Evolutionary conservation across 1,140 invertebrate species (phyloP), one percentile per base, ranked within the genome.

Genomic region (Lordiphosa stackelbergi): DNA sequence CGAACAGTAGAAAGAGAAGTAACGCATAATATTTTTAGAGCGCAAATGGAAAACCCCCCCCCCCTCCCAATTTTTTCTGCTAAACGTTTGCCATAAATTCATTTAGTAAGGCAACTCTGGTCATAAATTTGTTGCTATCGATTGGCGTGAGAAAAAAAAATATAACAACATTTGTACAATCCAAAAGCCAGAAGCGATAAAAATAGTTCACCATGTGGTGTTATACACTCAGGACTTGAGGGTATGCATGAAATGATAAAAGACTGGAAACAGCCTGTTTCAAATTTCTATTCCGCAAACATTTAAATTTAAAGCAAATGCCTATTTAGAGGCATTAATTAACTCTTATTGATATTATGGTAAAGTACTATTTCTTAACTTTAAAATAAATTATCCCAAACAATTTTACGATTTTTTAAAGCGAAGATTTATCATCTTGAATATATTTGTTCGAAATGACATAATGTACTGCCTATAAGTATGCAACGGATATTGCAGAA

Each of bases 51-150:
- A 49, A 40, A 28, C 37, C 36, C 46, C 38, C 37, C 36, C 36
- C 46, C 37, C 35, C n/a, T n/a, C n/a, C n/a, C n/a, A n/a, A n/a
- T n/a, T n/a, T 9, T 35, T 24, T 45, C 43, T 41, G 63, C 56
- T 79, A 79, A 79, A 68, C 72, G 77, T 42, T 58, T 22, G 68
- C 75, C 68, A 83, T 81, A 81, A 81, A 81, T 83, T 81, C 75
- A 81, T 81, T 81, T 81, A 75, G 72, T 77, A 83, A 46, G 63
- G 77, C 77, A 83, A 69, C 68, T 56, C 41, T 62, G 77, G 43
- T 52, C 68, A 81, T 81, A 81, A 81, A 81, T 81, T 83, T 54
- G 45, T 40, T 38, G 59, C 68, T 75, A 81, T 81, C 75, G 75
- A 81, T 83, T 81, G 61, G 55, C 56, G 11, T 31, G 73, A 45